Evolutionary conservation across 2,888 invertebrate genomes (phyloP).

Genomic region (Disparrhopalites patrizii): DNA sequence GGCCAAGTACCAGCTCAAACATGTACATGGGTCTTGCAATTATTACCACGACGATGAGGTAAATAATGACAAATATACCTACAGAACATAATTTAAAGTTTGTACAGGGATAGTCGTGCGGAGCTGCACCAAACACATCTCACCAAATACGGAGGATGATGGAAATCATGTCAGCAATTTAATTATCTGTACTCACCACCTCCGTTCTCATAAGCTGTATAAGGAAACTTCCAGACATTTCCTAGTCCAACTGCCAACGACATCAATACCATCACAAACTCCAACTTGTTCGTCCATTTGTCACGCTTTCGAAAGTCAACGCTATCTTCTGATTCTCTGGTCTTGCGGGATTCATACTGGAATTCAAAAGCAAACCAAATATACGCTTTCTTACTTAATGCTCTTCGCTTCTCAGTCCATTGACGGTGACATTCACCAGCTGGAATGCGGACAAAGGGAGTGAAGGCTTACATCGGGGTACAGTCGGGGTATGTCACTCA

Average conservation of each 20-base stretch:
- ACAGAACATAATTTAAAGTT: not conserved
- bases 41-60: not conserved
- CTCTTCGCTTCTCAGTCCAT: not conserved
- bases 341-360: not conserved
- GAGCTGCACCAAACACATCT: no score
- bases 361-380: not conserved
- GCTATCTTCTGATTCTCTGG: not conserved
- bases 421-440: no score
- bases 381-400: no score
- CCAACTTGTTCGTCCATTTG: not conserved
- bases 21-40: not conserved
- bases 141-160: no score
- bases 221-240: conserved; percentile 10
- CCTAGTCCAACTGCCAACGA: conserved; percentile 2
- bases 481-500: not conserved
- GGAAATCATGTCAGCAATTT: no score
- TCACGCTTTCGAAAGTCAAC: not conserved
- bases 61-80: not conserved
- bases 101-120: not conserved
- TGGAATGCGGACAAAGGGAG: no score
- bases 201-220: conserved; percentile 7
- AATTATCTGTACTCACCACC: conserved; percentile 2
- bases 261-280: not conserved
- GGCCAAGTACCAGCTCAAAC: conserved; percentile 7
- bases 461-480: not conserved